phyloP scores from a whole-genome alignment of 1,140 invertebrate species.

The Apis mellifera region DNA sequence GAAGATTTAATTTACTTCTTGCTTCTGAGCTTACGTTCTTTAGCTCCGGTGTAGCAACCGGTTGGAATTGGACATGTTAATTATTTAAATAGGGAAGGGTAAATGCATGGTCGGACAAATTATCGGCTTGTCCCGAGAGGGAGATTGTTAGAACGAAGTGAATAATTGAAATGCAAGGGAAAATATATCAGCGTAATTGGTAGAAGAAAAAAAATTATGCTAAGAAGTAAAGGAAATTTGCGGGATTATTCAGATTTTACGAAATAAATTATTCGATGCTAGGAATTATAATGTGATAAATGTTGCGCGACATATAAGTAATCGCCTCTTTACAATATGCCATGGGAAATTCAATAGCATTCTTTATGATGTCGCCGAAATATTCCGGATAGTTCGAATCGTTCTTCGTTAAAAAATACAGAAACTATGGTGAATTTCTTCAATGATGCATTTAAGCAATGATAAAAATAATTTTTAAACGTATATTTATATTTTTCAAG shows the following conservation, averaged over 20 bases:
- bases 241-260: neutral
- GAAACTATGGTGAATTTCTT: neutral
- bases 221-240: neutral
- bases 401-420: conserved; percentile 13
- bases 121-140: neutral
- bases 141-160: neutral
- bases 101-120: neutral
- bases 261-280: neutral
- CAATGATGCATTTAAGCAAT: too few species aligned
- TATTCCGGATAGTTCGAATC: conserved; percentile 33
- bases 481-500: too few species aligned
- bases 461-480: too few species aligned
- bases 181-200: neutral
- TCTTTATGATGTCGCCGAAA: conserved; percentile 5
- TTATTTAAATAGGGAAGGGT: neutral
- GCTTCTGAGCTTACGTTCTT: neutral
- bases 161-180: neutral
- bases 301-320: conserved; percentile 3
- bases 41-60: too few species aligned
- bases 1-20: neutral
- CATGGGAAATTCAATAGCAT: conserved; percentile 1
- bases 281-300: neutral
- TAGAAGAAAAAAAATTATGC: too few species aligned
- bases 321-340: conserved; percentile 12
- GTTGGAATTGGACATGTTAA: neutral